phyloP scores from a whole-genome alignment of 2,888 invertebrate species.

The Cenopis cana region DNA sequence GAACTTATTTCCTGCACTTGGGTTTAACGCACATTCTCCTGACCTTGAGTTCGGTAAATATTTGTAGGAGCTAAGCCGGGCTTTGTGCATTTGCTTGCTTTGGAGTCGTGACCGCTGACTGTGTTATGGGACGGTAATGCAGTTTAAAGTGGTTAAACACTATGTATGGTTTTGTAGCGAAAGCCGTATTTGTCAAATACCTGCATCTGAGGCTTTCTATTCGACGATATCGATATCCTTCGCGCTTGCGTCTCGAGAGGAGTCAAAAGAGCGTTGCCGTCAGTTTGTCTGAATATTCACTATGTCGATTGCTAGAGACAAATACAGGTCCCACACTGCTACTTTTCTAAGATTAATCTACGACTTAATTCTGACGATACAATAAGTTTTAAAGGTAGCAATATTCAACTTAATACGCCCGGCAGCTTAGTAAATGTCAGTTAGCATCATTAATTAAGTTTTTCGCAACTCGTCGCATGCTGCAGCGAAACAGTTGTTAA shows the following conservation, averaged over 20 bases:
- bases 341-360: no score
- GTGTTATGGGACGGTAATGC: conserved; percentile 15
- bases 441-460: neutral
- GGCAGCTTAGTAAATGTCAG: neutral
- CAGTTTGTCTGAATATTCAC: no score
- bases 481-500: neutral
- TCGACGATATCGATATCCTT: no score
- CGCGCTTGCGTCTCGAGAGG: no score
- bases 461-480: neutral
- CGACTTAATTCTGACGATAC: no score
- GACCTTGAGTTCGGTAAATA: conserved; percentile 52
- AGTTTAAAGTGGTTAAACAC: conserved; percentile 11
- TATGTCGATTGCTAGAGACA: no score
- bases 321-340: no score
- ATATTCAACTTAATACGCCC: neutral
- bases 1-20: conserved; percentile 63
- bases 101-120: conserved; percentile 12
- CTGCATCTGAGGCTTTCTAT: neutral
- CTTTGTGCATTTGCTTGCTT: conserved; percentile 25
- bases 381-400: no score
- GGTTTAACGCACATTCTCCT: conserved; percentile 58
- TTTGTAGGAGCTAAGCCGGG: conserved; percentile 27
- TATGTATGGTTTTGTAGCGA: neutral
- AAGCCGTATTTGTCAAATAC: neutral
- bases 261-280: no score